phyloP scores from a whole-genome alignment of 2,888 invertebrate genomes.

The Protophormia terraenovae region DNA sequence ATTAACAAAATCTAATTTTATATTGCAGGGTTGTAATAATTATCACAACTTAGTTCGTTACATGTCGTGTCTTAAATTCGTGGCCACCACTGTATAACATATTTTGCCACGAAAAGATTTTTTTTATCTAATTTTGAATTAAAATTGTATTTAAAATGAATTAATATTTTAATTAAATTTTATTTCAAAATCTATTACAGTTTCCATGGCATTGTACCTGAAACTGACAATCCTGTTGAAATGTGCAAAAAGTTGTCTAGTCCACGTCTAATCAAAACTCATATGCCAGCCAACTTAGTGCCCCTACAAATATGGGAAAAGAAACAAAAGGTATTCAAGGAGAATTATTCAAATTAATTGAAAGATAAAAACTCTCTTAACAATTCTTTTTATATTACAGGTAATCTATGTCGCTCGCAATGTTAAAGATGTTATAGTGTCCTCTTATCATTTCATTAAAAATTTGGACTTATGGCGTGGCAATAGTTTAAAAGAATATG shows the following conservation, averaged over 20 bases:
- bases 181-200: too few relatives aligned
- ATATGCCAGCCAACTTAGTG: constrained; percentile 71
- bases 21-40: too few relatives aligned
- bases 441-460: constrained; percentile 87
- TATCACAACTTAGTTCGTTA: too few relatives aligned
- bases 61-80: too few relatives aligned
- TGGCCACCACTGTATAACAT: too few relatives aligned
- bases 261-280: constrained; percentile 72
- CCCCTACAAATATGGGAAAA: constrained; percentile 70
- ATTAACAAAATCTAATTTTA: too few relatives aligned
- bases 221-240: neutral
- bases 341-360: neutral
- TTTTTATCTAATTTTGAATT: too few relatives aligned
- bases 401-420: constrained; percentile 91
- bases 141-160: too few relatives aligned
- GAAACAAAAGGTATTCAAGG: constrained; percentile 70
- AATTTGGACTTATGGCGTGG: constrained; percentile 83
- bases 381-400: constrained; percentile 76
- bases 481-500: constrained; percentile 46
- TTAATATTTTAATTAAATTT: too few relatives aligned
- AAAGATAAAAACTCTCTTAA: neutral
- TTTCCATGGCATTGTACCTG: too few relatives aligned
- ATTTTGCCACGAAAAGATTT: too few relatives aligned
- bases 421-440: constrained; percentile 91
- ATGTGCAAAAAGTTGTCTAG: constrained; percentile 22